These are phyloP conservation scores for Mesocricetus auratus DNA, from an alignment of 2,113 vertebrate species.

Conservation along the genomic window DNA sequence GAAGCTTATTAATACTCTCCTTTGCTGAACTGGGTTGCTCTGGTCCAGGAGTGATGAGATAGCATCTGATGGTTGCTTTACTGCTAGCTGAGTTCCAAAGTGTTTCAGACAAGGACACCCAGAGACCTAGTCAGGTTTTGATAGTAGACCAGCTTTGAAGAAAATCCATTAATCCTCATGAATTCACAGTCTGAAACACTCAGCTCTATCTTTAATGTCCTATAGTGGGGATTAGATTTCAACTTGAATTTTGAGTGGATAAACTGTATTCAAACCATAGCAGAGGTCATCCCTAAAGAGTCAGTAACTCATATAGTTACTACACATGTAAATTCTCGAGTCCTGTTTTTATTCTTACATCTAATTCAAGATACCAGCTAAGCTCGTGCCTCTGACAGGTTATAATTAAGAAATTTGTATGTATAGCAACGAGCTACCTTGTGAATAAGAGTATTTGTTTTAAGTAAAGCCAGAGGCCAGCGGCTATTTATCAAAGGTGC, in stretches of 20 bases:
- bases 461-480: neutral
- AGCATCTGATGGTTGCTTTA: neutral
- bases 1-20: too few species aligned
- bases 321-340: neutral
- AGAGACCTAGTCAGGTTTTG: neutral
- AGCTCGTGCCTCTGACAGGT: neutral
- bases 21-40: neutral
- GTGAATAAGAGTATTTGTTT: neutral
- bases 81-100: neutral
- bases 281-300: neutral
- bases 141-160: neutral
- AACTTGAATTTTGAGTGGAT: neutral
- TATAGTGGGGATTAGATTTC: neutral
- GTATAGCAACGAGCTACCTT: slow-evolving; percentile 29
- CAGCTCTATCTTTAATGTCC: neutral
- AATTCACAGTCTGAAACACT: neutral
- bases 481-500: slow-evolving; percentile 1
- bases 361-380: neutral
- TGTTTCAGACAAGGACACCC: neutral
- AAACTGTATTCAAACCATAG: neutral
- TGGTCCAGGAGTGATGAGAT: neutral
- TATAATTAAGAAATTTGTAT: slow-evolving; percentile 32
- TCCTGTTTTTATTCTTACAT: neutral
- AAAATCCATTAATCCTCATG: neutral
- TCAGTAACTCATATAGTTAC: neutral